Percentiles rank a stretch among this genome's conserved stretches.
Conservation (phyloP, 2,113 vertebrate species). For the Labrus mixtus region DNA sequence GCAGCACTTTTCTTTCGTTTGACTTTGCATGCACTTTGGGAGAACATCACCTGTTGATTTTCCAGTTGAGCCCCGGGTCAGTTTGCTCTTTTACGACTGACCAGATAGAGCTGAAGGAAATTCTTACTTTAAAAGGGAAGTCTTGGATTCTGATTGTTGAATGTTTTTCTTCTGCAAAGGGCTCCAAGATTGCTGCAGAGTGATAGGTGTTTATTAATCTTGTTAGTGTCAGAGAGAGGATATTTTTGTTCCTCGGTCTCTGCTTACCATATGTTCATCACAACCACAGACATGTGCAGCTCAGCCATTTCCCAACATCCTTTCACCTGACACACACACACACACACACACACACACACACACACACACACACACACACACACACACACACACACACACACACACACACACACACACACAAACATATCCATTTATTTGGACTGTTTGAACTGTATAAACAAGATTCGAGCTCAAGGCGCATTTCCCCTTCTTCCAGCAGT, state of each 20-base stretch:
- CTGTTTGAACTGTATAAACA: constrained; percentile 40
- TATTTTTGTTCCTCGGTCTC: constrained; percentile 56
- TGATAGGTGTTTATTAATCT: constrained; percentile 62
- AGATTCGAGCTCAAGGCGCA: constrained; percentile 39
- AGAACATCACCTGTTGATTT: constrained; percentile 53
- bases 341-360: constrained; percentile 16
- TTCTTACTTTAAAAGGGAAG: constrained; percentile 24
- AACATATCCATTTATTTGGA: background rate
- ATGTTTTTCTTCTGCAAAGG: constrained; percentile 32
- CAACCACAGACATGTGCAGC: constrained; percentile 60
- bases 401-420: constrained; percentile 18
- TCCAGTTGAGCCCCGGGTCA: constrained; percentile 14
- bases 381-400: constrained; percentile 21
- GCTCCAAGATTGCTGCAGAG: constrained; percentile 32
- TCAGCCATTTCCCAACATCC: constrained; percentile 43
- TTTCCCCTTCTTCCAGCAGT: constrained; percentile 29
- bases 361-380: constrained; percentile 31
- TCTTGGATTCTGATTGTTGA: background rate
- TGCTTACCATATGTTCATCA: constrained; percentile 59
- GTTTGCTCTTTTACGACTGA: constrained; percentile 22
- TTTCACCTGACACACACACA: constrained; percentile 56
- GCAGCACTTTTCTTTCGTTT: constrained; percentile 21
- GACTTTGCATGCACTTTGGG: constrained; percentile 38
- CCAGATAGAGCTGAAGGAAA: constrained; percentile 42
- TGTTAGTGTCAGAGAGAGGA: constrained; percentile 64